Evolutionary conservation across 2,797 vertebrate species (phyloP), one percentile per base, ranked within the genome.

Genomic region (Manis pentadactyla): DNA sequence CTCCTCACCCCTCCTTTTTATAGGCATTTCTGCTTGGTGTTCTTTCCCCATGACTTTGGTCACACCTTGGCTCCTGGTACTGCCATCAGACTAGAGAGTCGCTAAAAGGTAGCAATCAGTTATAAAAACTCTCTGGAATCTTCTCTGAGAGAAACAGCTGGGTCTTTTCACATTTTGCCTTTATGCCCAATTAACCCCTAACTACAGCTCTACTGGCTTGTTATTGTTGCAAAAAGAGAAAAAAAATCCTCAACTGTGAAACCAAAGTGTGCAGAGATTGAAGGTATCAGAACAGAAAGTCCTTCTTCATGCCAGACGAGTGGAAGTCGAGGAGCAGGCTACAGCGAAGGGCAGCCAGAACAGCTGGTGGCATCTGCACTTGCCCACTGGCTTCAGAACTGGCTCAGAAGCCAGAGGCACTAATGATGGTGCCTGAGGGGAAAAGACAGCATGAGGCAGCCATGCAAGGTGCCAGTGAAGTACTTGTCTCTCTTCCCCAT

Each of bases 141-240:
- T n/a, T 94, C 61, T 66, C 91, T 55, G 14, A 89, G 93, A 96
- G 51, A 27, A 96, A 94, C 87, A 96, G 93, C 85, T 95, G 97
- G 93, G 87, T 66, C 93, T 97, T 96, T 88, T 87, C 79, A 93
- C 89, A 94, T 96, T 87, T 96, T 97, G 91, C 88, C 53, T 97
- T 97, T 97, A 95, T 98, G 97, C 91, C 68, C 93, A 97, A 97
- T 97, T 97, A 97, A 90, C 87, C 90, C 78, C 63, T 85, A 96
- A 97, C 79, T 94, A 97, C 81, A 95, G 87, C 27, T 75, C 86
- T 87, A 81, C 53, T 96, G 96, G 85, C 88, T 94, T 96, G 75
- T 94, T 92, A 92, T 49, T 93, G 55, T 69, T 96, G 89, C 18
- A 53, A 31, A 29, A 64, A 53, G 3, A 15, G 29, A 69, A 68